A percentile compares a stretch with the other conserved stretches of the same genome.
phyloP scores from a whole-genome alignment of 2,888 invertebrate genomes.

The Tipula unca region DNA sequence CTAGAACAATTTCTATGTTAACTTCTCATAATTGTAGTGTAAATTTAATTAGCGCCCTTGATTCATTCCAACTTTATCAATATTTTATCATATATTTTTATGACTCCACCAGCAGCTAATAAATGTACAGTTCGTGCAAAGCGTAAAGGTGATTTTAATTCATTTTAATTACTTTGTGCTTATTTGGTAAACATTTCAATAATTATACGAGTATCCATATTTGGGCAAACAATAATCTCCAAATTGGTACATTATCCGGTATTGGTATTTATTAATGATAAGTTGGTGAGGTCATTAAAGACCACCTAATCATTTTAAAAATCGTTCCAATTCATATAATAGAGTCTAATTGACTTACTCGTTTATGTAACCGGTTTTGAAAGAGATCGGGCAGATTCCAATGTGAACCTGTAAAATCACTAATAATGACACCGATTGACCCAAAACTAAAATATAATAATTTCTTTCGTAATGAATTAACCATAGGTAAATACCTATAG shows the following conservation, averaged over 20 bases:
- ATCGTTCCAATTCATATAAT: too few species aligned
- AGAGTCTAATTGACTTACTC: too few species aligned
- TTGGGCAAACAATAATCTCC: not conserved
- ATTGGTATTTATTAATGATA: not conserved
- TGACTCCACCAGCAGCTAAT: not conserved
- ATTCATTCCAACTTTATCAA: not conserved
- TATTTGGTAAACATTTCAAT: not conserved
- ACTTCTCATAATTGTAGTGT: not conserved
- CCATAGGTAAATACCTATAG: too few species aligned
- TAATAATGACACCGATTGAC: too few species aligned
- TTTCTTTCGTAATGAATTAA: too few species aligned
- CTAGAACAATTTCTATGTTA: not conserved
- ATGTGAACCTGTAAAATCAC: too few species aligned
- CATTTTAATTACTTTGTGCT: not conserved
- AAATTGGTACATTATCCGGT: not conserved
- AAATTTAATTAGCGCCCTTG: not conserved
- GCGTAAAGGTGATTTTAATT: not conserved
- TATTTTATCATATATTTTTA: not conserved
- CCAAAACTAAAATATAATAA: too few species aligned
- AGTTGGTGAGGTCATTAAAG: too few species aligned
- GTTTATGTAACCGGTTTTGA: too few species aligned
- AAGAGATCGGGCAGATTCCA: too few species aligned
- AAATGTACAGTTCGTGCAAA: not conserved
- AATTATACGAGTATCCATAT: not conserved
- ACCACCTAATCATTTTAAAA: too few species aligned